Conservation (phyloP, 2,797 vertebrate genomes). For the Sebastes melanostomus region DNA sequence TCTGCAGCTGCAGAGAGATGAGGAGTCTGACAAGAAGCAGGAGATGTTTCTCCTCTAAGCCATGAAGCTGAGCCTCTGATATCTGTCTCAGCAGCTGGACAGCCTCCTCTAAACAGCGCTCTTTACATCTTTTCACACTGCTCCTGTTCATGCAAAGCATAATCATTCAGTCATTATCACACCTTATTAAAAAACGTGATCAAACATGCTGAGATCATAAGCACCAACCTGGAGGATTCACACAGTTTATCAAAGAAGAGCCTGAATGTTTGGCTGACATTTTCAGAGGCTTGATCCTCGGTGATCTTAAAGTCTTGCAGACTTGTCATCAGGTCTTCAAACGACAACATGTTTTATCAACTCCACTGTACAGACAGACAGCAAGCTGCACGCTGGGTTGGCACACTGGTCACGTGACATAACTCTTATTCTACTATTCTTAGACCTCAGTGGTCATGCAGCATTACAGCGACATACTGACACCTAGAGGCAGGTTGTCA, state of each 20-base stretch:
- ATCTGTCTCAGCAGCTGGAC: constrained; percentile 71
- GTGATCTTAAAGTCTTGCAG: constrained; percentile 48
- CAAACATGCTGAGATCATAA: background rate
- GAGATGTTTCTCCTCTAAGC: constrained; percentile 53
- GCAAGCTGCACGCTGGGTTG: background rate
- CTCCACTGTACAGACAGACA: background rate
- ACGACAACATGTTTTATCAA: constrained; percentile 50
- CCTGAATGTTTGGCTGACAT: constrained; percentile 38
- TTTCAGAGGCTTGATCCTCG: constrained; percentile 15
- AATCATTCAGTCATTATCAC: background rate
- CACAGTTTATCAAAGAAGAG: constrained; percentile 62
- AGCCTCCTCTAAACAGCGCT: constrained; percentile 86
- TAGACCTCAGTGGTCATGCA: rapidly evolving
- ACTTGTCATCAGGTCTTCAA: constrained; percentile 61
- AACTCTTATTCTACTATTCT: constrained; percentile 34
- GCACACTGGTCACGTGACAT: constrained; percentile 31
- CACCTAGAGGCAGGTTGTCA: constrained; percentile 26
- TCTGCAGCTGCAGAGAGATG: constrained; percentile 83
- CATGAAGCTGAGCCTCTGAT: constrained; percentile 61
- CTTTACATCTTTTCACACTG: constrained; percentile 82
- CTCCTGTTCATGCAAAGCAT: constrained; percentile 69
- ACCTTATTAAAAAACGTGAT: background rate
- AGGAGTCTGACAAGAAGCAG: constrained; percentile 80
- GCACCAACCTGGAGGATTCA: constrained; percentile 74
- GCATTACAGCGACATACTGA: background rate